phyloP scores from a whole-genome alignment of 2,888 invertebrate species.

The Cheilosia vulpina region DNA sequence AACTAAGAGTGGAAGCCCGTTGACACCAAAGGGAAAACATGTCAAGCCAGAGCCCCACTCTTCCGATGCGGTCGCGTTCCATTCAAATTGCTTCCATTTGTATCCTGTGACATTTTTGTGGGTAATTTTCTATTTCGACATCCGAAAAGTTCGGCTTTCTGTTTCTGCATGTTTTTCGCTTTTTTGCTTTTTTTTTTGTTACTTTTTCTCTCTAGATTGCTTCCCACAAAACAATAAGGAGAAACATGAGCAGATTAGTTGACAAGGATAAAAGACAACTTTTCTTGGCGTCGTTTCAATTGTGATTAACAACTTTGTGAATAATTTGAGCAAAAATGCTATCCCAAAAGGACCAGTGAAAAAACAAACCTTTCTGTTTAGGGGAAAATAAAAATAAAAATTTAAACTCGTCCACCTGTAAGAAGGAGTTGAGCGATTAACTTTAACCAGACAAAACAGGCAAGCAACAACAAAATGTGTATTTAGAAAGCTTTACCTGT shows the following conservation, averaged over 20 bases:
- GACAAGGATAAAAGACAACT: constrained; percentile 52
- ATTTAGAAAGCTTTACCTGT: not conserved
- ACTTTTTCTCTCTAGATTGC: constrained; percentile 18
- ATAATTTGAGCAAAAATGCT: constrained; percentile 33
- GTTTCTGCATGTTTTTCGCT: not conserved
- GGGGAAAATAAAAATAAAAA: not conserved
- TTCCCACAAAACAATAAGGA: constrained; percentile 7
- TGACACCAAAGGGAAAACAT: constrained; percentile 70
- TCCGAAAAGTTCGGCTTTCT: constrained; percentile 34
- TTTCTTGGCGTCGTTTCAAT: constrained; percentile 52
- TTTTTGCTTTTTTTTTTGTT: constrained; percentile 5
- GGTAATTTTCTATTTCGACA: constrained; percentile 69
- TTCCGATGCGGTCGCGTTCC: constrained; percentile 42
- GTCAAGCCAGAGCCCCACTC: constrained; percentile 50
- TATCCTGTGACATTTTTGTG: constrained; percentile 67
- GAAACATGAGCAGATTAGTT: constrained; percentile 50
- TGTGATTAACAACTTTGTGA: constrained; percentile 61
- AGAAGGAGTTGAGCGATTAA: constrained; percentile 28
- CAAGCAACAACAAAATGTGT: not conserved
- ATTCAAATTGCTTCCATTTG: constrained; percentile 72
- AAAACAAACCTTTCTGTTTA: constrained; percentile 2
- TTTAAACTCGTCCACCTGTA: constrained; percentile 18
- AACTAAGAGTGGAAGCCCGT: constrained; percentile 36
- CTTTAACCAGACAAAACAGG: constrained; percentile 23
- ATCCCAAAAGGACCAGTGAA: not conserved